Evolutionary conservation across 2,113 vertebrate species (phyloP).

Genomic region (Camelus bactrianus): DNA sequence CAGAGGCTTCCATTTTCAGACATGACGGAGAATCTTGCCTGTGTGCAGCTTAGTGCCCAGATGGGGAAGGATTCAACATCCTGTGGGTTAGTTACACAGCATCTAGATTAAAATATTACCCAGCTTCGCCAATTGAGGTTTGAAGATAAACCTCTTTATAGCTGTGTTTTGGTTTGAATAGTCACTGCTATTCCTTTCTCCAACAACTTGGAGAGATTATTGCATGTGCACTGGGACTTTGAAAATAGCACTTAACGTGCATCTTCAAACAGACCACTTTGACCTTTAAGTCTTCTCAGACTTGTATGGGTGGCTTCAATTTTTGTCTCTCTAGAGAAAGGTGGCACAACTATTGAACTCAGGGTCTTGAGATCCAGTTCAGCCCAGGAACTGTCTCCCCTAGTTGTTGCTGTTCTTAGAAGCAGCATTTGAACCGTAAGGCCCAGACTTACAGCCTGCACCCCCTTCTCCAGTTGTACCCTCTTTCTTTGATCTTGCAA

Average conservation of each 20-base stretch:
- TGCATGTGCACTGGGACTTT: background rate
- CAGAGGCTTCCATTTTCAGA: background rate
- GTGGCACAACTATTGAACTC: background rate
- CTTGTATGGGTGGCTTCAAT: background rate
- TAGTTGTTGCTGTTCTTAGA: background rate
- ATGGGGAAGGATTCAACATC: background rate
- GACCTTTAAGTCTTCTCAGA: background rate
- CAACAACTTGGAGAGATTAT: background rate
- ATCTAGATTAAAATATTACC: constrained; percentile 16
- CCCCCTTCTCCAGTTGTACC: background rate
- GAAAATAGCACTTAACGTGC: background rate
- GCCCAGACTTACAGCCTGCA: background rate
- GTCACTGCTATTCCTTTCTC: background rate
- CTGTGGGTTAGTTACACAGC: background rate
- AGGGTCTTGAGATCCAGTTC: background rate
- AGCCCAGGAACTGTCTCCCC: background rate
- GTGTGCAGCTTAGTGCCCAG: background rate
- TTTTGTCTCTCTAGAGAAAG: constrained; percentile 43
- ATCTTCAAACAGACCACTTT: background rate
- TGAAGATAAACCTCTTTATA: constrained; percentile 38
- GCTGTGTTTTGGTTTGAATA: background rate
- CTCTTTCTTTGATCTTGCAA: background rate
- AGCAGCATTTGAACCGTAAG: background rate
- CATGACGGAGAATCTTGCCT: background rate
- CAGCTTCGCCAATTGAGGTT: background rate